phyloP scores from a whole-genome alignment of 2,797 vertebrate genomes.

The Petrocephalus schoutedeni region DNA sequence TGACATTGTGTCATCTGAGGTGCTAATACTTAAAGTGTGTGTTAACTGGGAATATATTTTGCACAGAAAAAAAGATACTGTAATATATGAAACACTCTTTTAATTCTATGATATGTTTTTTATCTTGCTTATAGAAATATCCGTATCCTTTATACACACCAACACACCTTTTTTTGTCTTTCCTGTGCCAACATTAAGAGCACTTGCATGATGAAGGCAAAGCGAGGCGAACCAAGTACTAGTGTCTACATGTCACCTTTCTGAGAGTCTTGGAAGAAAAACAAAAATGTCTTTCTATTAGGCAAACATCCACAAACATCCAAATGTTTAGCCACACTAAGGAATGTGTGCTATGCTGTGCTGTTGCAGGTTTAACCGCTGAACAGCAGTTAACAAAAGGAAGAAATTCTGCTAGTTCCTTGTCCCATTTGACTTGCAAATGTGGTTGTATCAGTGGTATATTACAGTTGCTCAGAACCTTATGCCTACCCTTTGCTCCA shows the following conservation, averaged over 20 bases:
- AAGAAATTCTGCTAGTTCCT: neutral
- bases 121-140: neutral
- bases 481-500: neutral
- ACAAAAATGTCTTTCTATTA: neutral
- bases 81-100: neutral
- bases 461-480: neutral
- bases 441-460: neutral
- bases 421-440: neutral
- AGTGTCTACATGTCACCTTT: neutral
- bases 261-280: neutral
- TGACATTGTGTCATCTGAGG: neutral
- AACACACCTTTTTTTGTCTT: neutral
- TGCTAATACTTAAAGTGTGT: neutral
- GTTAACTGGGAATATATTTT: neutral
- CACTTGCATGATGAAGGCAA: neutral
- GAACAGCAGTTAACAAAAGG: neutral
- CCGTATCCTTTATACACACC: neutral
- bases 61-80: neutral
- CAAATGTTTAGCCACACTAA: neutral
- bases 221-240: neutral
- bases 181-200: neutral
- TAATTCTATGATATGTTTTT: neutral
- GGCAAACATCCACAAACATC: neutral
- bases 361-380: neutral
- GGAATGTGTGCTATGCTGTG: neutral